phyloP scores from a whole-genome alignment of 2,113 vertebrate genomes.

The Oceanodroma tethys region DNA sequence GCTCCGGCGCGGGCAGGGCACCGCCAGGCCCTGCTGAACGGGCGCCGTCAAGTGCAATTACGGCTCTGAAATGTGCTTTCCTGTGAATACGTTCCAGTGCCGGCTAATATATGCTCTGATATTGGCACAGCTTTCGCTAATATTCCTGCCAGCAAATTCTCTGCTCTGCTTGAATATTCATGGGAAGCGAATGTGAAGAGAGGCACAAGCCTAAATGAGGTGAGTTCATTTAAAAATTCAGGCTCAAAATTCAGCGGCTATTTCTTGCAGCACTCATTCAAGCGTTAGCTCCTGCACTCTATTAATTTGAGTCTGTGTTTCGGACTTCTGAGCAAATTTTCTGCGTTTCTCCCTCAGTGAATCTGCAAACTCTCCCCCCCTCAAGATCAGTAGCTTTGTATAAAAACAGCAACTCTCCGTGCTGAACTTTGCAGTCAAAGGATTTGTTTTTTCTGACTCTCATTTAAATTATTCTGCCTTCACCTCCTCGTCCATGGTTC shows the following conservation, averaged over 20 bases:
- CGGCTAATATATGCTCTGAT: constrained; percentile 18
- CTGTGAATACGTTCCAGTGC: not conserved
- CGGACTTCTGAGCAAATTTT: constrained; percentile 7
- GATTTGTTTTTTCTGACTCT: not conserved
- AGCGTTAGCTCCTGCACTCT: not conserved
- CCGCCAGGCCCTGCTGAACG: not conserved
- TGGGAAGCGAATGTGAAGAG: not conserved
- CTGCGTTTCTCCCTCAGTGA: not conserved
- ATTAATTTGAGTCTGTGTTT: not conserved
- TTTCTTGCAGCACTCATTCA: constrained; percentile 13
- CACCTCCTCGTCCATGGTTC: not conserved
- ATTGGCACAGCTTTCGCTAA: not conserved
- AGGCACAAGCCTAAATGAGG: constrained; percentile 33
- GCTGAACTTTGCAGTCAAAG: constrained; percentile 28
- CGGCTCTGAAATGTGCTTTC: not conserved
- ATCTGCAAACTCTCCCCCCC: not conserved
- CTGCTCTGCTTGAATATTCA: constrained; percentile 47
- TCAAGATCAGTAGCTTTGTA: not conserved
- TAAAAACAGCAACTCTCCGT: not conserved
- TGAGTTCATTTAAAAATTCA: not conserved
- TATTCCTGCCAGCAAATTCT: constrained; percentile 36
- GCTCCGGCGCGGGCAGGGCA: not conserved
- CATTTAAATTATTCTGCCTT: constrained; percentile 1
- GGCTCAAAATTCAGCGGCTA: not conserved
- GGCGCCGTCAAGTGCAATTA: not conserved